phyloP scores from a whole-genome alignment of 2,113 vertebrate species.

The Todiramphus saurophagus region DNA sequence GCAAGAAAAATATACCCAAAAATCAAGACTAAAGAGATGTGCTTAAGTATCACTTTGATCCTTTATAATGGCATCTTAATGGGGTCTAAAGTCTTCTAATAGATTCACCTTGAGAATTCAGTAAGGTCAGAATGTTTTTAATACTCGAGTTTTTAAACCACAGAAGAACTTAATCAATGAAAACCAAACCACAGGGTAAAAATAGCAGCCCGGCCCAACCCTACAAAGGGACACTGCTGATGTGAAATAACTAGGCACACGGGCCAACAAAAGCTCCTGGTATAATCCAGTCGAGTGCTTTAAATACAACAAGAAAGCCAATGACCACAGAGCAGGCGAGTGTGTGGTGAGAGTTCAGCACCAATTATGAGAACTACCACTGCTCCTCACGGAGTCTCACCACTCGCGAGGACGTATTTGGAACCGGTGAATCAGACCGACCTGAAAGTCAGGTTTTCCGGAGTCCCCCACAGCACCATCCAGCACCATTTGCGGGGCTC shows the following conservation, averaged over 20 bases:
- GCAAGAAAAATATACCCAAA: neutral
- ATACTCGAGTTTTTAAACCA: neutral
- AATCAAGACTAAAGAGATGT: neutral
- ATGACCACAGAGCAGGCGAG: accelerated
- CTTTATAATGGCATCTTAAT: neutral
- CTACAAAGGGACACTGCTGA: neutral
- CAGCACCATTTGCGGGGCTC: neutral
- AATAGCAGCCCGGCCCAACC: neutral
- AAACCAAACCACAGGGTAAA: neutral
- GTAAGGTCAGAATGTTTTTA: neutral
- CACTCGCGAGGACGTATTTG: accelerated
- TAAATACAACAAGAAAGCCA: neutral
- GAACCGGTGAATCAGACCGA: accelerated
- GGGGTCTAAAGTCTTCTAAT: neutral
- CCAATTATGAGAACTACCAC: accelerated
- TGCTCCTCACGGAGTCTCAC: neutral
- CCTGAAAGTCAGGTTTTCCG: accelerated
- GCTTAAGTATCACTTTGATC: neutral
- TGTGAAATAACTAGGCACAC: neutral
- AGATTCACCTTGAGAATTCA: conserved; percentile 22
- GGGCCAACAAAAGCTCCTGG: neutral
- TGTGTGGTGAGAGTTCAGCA: accelerated
- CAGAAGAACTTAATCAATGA: neutral
- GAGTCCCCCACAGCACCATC: accelerated
- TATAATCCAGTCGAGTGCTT: accelerated